Conservation (phyloP, 2,797 vertebrate genomes). For the Notoglanidium macrostoma region DNA sequence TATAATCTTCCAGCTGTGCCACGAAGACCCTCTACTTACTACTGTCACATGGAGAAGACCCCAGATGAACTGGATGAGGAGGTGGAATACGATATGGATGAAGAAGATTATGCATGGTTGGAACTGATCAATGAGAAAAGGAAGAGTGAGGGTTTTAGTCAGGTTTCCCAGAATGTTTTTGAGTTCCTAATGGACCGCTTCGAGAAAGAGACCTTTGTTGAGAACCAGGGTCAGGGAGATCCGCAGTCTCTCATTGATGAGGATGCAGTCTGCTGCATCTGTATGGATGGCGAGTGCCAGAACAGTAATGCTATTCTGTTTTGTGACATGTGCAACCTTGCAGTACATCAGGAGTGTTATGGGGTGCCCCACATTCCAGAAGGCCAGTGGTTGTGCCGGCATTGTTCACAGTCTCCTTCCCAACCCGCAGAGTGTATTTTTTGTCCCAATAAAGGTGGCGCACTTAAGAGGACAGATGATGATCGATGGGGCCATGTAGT, state of each 20-base stretch:
- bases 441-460: slow-evolving; percentile 95
- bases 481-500: slow-evolving; percentile 97
- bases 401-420: slow-evolving; percentile 89
- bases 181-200: slow-evolving; percentile 98
- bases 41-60: slow-evolving; percentile 88
- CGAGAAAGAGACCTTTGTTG: slow-evolving; percentile 91
- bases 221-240: slow-evolving; percentile 86
- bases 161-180: slow-evolving; percentile 92
- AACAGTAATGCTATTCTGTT: slow-evolving; percentile 98
- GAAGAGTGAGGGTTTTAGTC: slow-evolving; percentile 85
- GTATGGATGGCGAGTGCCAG: slow-evolving; percentile 97
- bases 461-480: slow-evolving; percentile 96
- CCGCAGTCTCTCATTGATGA: slow-evolving; percentile 90
- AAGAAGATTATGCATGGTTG: slow-evolving; percentile 96
- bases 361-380: slow-evolving; percentile 97
- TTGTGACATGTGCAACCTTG: slow-evolving; percentile 95
- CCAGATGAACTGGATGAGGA: slow-evolving; percentile 92
- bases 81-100: slow-evolving; percentile 98
- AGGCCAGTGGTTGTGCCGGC: slow-evolving; percentile 96
- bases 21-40: slow-evolving; percentile 82
- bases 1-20: slow-evolving; percentile 95
- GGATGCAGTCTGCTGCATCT: slow-evolving; percentile 97
- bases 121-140: slow-evolving; percentile 93
- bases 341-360: slow-evolving; percentile 98
- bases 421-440: slow-evolving; percentile 89